Evolutionary conservation across 2,888 invertebrate species (phyloP), one percentile per base, ranked within the genome.

Genomic region (Eurytoma californica): DNA sequence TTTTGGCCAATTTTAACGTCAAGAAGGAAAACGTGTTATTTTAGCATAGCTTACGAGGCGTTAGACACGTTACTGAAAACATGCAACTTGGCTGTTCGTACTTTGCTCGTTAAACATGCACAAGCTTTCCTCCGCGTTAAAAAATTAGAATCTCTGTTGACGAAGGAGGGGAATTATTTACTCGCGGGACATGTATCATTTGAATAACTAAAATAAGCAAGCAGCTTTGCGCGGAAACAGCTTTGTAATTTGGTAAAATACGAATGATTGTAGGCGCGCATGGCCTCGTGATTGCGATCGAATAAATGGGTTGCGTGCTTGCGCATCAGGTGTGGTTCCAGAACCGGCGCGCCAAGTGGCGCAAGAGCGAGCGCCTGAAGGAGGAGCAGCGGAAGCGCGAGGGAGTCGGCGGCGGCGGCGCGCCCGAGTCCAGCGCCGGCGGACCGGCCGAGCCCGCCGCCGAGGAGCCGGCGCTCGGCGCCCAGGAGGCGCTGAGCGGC

Each of bases 281-380:
- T n/a, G n/a, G n/a, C n/a, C n/a, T n/a, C 24, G 24, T 24, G 24
- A 24, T 24, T 24, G 24, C 24, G 24, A n/a, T n/a, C n/a, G 24
- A 2, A 24, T 24, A 24, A 24, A 24, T 24, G 24, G 24, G 24
- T 24, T 24, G 24, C 18, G 12, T 18, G 9, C 12, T 5, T 39
- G 16, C 2, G 2, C 18, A 13, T 2, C 93, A 97, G 97, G 97
- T 97, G 5, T 97, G 97, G 97, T 97, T 97, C 90, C 97, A 97
- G 92, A 97, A 97, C 90, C 93, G 97, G 1, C 93, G 97, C 58
- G 97, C 97, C 66, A 97, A 97, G 91, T 97, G 97, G 97, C 93
- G 97, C 58, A 97, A 97, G 91, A 97, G 96, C 65, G 97, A 97
- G 90, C 92, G 97, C 51, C 93, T 97, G 88, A 97, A 97, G 92